Base-by-base conservation (phyloP, 2,113 vertebrate species). In the cattle (Bos taurus) region DNA sequence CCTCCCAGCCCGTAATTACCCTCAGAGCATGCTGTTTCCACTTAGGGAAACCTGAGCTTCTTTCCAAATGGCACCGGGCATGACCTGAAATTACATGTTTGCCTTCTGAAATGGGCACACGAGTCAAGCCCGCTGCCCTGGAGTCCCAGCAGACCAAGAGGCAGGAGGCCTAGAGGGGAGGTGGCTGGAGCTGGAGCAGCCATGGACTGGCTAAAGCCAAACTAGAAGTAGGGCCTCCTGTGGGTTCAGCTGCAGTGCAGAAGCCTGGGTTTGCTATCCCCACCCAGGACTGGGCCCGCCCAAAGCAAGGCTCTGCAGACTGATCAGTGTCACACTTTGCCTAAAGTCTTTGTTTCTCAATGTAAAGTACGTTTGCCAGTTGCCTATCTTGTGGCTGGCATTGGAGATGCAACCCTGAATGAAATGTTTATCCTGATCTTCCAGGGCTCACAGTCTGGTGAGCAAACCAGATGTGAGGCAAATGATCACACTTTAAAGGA, bases 81-180 rank as follows among this genome's bases (percentile, higher is more conserved):
- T 97, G 98, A 98, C 98, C 98, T 96, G 95, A 99, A 99, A 99
- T 99, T 95, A 98, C 96, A 99, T 0, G 97, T 98, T 98, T 97
- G 97, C 94, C 97, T 97, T 97, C 96, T 2, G 0, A 96, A 98
- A 98, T 1, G 36, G 93, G 93, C 98, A 95, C 17, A 36, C 94
- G 10, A 96, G 94, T 90, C 97, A 93, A 87, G 95, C 74, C 93
- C 7, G 19, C 52, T 91, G 93, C 86, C 96, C 97, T 71, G 48
- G 2, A 97, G 57, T 96, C 91, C 62, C 52, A 80, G 9, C 10
- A 19, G 78, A 50, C 87, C 62, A n/a, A 46, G 78, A 14, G 56
- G 91, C n/a, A 91, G 87, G 78, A 91, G 86, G 88, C 9, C 74
- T 67, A 77, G 67, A 5, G 2, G 50, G 64, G 62, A 96, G 83